Base-by-base conservation (phyloP, 1,140 invertebrate species). In the Helicoverpa zea region DNA sequence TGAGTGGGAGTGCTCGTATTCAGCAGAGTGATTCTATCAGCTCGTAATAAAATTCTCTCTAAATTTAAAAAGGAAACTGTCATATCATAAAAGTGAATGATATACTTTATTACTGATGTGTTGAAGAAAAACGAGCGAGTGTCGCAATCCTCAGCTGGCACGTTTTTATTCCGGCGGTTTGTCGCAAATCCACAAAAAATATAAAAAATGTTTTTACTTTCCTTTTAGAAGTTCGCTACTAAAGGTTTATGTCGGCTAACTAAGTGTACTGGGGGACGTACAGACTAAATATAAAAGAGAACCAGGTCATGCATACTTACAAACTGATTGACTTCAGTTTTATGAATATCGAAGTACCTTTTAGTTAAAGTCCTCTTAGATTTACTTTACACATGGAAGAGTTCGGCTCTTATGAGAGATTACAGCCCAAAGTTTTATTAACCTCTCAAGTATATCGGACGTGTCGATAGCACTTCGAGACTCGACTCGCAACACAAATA, bases 401-500 rank as follows among this genome's bases (percentile, higher is more conserved):
- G 63, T 35, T 18, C 47, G 58, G 35, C 63, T 66, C 63, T 66
- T 66, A 49, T 66, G 47, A 66, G 63, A 9, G 63, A 66, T 66
- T 49, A 66, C 47, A 23, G 47, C 9, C 43, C 63, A 18, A 66
- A 66, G 63, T 66, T 66, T 66, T 18, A 66, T n/a, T 10, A 64
- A 43, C 63, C 63, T 35, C 63, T 66, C 35, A 10, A 43, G 63
- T n/a, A 35, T 66, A n/a, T 66, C 9, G 3, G 43, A 66, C 63
- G 35, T 66, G 3, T 66, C 18, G 43, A 49, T 49, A 16, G 63
- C 63, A 49, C 29, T 47, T 23, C 10, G n/a, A 16, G 14, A 4
- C 14, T 7, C 43, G 47, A 66, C 47, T 47, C 43, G 30, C 35
- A 66, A 35, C 63, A 12, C 47, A 66, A 47, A 66, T 47, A n/a